Percentiles rank a stretch among this genome's conserved stretches.
These are phyloP conservation scores for Tubiluchus corallicola DNA, from an alignment of 2,888 invertebrate genomes.

Conservation along the genomic window DNA sequence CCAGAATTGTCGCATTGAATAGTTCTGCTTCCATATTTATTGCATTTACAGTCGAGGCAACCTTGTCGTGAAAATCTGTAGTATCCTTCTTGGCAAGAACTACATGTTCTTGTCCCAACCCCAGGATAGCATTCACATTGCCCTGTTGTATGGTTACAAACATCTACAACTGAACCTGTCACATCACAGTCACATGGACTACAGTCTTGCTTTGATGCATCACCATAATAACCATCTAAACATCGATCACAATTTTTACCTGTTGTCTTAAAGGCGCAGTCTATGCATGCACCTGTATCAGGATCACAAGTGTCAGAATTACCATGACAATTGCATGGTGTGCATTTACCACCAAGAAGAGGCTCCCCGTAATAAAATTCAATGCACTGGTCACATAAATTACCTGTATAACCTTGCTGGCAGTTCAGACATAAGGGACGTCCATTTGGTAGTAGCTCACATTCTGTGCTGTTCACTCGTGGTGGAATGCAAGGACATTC, in stretches of 20 bases:
- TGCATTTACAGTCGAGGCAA: background rate
- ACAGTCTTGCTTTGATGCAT: background rate
- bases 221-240: background rate
- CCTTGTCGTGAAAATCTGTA: background rate
- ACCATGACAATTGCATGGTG: background rate
- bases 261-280: background rate
- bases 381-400: background rate
- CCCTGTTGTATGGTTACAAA: background rate
- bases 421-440: background rate
- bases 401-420: background rate
- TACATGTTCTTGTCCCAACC: background rate
- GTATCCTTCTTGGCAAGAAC: background rate
- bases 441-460: background rate
- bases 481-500: background rate
- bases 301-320: background rate
- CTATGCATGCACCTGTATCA: background rate
- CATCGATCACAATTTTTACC: background rate
- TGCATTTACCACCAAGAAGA: background rate
- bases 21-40: background rate
- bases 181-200: background rate
- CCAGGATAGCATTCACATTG: constrained; percentile 1
- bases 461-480: background rate
- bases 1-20: background rate
- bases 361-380: background rate
- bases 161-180: background rate